Conservation (phyloP, 1,140 invertebrate species). For the Coenobita brevimanus region DNA sequence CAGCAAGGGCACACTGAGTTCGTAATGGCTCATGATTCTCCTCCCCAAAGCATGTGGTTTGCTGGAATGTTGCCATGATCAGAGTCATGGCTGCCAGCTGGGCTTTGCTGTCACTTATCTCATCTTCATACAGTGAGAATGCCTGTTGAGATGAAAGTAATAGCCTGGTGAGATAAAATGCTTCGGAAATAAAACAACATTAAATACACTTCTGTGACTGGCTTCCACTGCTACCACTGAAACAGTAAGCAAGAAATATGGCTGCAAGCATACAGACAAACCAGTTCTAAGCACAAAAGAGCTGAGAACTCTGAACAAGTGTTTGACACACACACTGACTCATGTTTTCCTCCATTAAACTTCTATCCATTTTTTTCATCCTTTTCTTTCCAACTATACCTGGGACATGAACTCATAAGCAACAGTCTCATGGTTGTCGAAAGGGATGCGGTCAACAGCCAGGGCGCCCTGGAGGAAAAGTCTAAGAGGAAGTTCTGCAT, state of each 20-base stretch:
- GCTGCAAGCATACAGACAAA: too few species aligned
- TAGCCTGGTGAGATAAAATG: neutral
- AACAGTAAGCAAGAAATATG: too few species aligned
- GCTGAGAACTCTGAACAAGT: too few species aligned
- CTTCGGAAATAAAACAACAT: neutral
- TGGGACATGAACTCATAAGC: conserved; percentile 99
- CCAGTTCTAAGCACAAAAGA: too few species aligned
- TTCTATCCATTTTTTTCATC: too few species aligned
- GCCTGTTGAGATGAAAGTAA: conserved; percentile 77
- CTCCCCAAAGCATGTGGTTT: conserved; percentile 92
- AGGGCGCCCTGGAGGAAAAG: conserved; percentile 96
- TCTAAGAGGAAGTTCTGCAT: conserved; percentile 93
- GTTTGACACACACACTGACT: too few species aligned
- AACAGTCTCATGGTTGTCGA: conserved; percentile 95
- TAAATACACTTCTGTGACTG: too few species aligned
- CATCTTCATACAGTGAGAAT: conserved; percentile 98
- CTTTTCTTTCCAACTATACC: conserved; percentile 73
- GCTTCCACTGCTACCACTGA: too few species aligned
- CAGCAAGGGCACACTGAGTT: conserved; percentile 94
- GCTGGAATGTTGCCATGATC: conserved; percentile 95
- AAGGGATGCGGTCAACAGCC: conserved; percentile 92
- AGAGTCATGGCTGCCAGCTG: conserved; percentile 96
- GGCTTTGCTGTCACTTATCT: conserved; percentile 97
- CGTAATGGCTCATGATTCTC: conserved; percentile 98
- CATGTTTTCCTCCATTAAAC: too few species aligned